phyloP scores from a whole-genome alignment of 2,888 invertebrate species.

The Trissolcus brochymenae region DNA sequence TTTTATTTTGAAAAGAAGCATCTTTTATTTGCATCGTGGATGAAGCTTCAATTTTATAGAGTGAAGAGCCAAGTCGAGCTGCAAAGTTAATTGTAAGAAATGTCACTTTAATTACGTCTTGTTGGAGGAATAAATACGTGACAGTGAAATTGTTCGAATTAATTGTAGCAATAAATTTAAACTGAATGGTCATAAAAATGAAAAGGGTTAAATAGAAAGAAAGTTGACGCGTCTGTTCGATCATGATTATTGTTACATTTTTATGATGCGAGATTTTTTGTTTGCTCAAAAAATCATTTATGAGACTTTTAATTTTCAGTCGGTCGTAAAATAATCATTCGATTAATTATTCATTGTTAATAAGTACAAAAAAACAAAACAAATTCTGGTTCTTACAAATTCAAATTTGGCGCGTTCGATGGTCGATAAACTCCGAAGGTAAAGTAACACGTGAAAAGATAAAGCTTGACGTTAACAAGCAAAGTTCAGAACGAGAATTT shows the following conservation, averaged over 20 bases:
- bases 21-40: neutral
- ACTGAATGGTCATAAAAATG: slow-evolving; percentile 49
- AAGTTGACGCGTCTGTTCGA: slow-evolving; percentile 36
- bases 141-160: slow-evolving; percentile 52
- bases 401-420: neutral
- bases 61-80: slow-evolving; percentile 23
- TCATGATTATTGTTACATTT: slow-evolving; percentile 15
- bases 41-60: neutral
- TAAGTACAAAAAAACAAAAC: too few relatives aligned
- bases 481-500: neutral
- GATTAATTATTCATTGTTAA: too few relatives aligned
- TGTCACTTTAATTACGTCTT: slow-evolving; percentile 51
- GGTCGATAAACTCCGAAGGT: neutral
- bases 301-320: too few relatives aligned
- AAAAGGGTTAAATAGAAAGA: slow-evolving; percentile 54
- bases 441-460: neutral
- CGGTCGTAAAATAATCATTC: too few relatives aligned
- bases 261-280: neutral
- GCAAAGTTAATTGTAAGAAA: slow-evolving; percentile 53
- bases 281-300: too few relatives aligned
- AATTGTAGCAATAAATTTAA: slow-evolving; percentile 54
- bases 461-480: neutral
- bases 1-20: neutral
- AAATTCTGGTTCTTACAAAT: neutral
- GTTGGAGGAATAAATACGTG: slow-evolving; percentile 49